phyloP scores from a whole-genome alignment of 2,113 vertebrate species.

The Rutilus rutilus region DNA sequence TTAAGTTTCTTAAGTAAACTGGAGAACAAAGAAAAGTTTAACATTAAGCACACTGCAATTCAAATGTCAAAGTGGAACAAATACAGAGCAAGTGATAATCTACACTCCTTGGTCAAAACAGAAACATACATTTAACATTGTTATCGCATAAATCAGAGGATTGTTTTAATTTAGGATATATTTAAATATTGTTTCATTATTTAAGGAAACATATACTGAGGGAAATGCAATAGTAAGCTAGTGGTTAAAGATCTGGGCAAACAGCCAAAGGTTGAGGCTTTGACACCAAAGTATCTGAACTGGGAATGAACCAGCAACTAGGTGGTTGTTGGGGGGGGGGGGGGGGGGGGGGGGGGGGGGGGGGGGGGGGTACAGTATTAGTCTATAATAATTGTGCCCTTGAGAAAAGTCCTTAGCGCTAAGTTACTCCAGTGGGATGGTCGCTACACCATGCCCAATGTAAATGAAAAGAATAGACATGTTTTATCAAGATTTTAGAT shows the following conservation, averaged over 20 bases:
- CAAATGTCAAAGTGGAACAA: background rate
- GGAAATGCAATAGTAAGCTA: background rate
- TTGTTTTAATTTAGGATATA: background rate
- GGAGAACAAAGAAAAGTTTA: background rate
- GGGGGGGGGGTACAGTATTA: background rate
- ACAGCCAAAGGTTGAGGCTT: background rate
- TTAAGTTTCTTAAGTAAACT: background rate
- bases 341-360: background rate
- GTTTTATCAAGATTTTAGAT: background rate
- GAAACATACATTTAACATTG: background rate
- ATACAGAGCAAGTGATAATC: background rate
- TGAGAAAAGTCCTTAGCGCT: background rate
- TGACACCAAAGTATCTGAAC: conserved; percentile 15
- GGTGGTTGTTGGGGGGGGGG: background rate
- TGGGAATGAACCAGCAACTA: conserved; percentile 19
- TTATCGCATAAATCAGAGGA: too few relatives aligned
- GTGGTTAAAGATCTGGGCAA: background rate
- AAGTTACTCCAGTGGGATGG: background rate
- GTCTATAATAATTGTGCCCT: conserved; percentile 1
- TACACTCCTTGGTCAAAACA: background rate
- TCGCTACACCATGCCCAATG: background rate
- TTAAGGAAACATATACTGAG: background rate
- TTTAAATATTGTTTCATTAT: background rate
- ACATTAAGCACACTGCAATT: background rate
- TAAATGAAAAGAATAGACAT: background rate